Conservation (phyloP, 92 coral and sea anemone genomes). For the Zoanthus gigantus region DNA sequence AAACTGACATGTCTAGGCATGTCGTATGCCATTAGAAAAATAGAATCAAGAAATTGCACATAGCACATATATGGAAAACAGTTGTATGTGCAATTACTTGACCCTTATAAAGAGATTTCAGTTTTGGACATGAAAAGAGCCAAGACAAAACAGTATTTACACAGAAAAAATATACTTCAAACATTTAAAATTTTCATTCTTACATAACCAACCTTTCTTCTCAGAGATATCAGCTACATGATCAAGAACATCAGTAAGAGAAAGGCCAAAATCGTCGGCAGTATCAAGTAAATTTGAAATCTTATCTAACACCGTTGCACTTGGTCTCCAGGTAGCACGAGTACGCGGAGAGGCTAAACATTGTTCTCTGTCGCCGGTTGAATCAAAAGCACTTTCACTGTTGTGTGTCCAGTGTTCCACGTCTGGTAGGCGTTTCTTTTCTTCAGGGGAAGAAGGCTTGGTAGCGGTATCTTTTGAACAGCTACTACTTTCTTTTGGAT, state of each 20-base stretch:
- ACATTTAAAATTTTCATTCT: too few relatives aligned
- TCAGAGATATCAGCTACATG: constrained; percentile 76
- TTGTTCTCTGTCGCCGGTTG: constrained; percentile 4
- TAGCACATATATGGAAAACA: too few relatives aligned
- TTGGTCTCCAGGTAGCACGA: constrained; percentile 87
- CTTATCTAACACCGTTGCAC: constrained; percentile 81
- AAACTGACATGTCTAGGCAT: too few relatives aligned
- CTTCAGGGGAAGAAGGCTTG: background rate
- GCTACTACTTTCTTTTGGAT: background rate
- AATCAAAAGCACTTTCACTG: background rate
- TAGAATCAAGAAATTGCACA: too few relatives aligned
- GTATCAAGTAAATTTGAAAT: constrained; percentile 80
- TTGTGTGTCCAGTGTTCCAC: background rate
- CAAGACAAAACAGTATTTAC: too few relatives aligned
- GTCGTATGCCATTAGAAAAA: too few relatives aligned
- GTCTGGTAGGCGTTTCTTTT: background rate
- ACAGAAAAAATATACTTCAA: too few relatives aligned
- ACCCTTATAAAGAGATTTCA: too few relatives aligned
- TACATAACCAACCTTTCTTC: constrained; percentile 39
- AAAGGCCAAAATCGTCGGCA: constrained; percentile 81
- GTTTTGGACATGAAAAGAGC: too few relatives aligned
- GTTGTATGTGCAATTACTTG: too few relatives aligned
- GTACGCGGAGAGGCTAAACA: constrained; percentile 42
- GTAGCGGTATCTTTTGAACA: too few relatives aligned
- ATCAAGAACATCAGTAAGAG: constrained; percentile 79